Base-by-base conservation (phyloP, 2,113 vertebrate species). In the Poeciliopsis occidentalis region DNA sequence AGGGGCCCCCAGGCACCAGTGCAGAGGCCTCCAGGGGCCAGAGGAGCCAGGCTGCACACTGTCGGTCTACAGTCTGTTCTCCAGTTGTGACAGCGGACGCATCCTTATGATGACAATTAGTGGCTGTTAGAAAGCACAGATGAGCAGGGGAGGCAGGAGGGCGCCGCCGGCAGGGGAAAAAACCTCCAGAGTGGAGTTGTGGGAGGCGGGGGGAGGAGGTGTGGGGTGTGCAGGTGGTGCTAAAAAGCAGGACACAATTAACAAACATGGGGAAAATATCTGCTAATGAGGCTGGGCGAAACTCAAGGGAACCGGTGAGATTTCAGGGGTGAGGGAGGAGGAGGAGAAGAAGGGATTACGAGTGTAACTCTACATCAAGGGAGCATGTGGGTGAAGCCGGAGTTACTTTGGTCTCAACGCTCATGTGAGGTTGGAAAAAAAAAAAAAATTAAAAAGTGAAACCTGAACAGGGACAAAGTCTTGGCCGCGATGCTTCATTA, bases 21-120 rank as follows among this genome's bases (percentile, higher is more conserved):
- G 68, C 75, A 73, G 81, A 77, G 85, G 87, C 90, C 93, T 84
- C 90, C 68, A 12, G 91, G 93, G 93, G 89, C 87, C 81, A 67
- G 63, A 83, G 84, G 75, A 85, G 91, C 88, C 92, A 93, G 93
- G 85, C 89, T 93, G 92, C 83, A 79, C 85, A 83, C 88, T 93
- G 92, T 93, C 91, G 90, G 93, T 93, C 89, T 81, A 75, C 89
- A 90, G 93, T 87, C 93, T 95, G 95, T 94, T 95, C 88, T 94
- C 91, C 89, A 93, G 93, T 94, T 93, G 93, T 94, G 94, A 93
- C 92, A 92, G 92, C 83, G 90, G 91, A 89, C 81, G 80, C 85
- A 85, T 87, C 95, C 93, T 94, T 95, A 95, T 94, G 95, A 95
- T 93, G 91, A 93, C 93, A 95, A 95, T 95, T 94, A 95, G 93